These are phyloP conservation scores for Cinclus cinclus DNA, from an alignment of 2,113 vertebrate genomes.

Conservation along the genomic window DNA sequence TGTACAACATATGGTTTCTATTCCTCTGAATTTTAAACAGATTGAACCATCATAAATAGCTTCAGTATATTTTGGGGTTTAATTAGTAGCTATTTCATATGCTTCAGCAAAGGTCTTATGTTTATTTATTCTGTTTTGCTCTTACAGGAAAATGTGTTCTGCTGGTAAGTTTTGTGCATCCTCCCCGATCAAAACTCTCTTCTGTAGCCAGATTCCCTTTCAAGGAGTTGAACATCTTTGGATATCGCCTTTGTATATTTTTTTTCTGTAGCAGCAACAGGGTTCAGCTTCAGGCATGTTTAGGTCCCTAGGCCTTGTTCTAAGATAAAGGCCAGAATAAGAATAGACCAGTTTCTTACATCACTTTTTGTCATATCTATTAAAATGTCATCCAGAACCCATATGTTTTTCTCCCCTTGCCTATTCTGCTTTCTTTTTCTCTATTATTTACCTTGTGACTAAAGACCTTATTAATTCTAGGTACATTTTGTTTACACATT, in stretches of 20 bases:
- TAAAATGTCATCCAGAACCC: not conserved
- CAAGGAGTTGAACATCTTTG: not conserved
- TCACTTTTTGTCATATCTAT: not conserved
- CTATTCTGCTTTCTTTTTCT: not conserved
- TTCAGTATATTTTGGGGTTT: not conserved
- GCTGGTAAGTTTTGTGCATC: not conserved
- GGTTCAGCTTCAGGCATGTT: not conserved
- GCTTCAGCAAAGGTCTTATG: not conserved
- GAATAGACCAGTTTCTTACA: not conserved
- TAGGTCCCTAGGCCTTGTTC: not conserved
- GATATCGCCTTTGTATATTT: not conserved
- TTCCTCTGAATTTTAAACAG: not conserved
- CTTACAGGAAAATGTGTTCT: not conserved
- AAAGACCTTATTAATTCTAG: constrained; percentile 11
- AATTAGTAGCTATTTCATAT: not conserved
- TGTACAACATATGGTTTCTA: not conserved
- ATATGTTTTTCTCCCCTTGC: not conserved
- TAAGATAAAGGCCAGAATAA: constrained; percentile 11
- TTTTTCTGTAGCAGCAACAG: not conserved
- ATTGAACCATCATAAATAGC: not conserved
- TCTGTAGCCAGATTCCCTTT: not conserved
- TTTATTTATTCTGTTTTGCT: not conserved
- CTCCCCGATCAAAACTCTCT: not conserved
- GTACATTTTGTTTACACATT: constrained; percentile 3
- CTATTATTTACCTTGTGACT: not conserved